phyloP scores from a whole-genome alignment of 1,140 invertebrate species.

The Leptestheria dahalacensis region DNA sequence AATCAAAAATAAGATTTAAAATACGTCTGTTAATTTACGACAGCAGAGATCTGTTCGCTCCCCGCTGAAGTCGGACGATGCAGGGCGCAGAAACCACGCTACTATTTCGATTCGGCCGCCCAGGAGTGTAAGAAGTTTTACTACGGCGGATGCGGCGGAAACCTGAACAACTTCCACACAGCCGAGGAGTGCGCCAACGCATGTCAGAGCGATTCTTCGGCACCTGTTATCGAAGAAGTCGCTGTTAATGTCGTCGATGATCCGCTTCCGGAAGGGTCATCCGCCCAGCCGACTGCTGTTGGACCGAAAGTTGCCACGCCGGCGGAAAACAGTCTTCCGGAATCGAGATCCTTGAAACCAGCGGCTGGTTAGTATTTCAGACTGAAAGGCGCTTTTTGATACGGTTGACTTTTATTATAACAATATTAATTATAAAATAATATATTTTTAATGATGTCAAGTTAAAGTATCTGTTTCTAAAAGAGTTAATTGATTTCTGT shows the following conservation, averaged over 20 bases:
- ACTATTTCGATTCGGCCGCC: conserved; percentile 33
- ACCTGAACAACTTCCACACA: conserved; percentile 36
- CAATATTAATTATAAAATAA: too few relatives aligned
- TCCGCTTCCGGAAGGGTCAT: neutral
- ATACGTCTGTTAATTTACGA: neutral
- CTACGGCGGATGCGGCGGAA: conserved; percentile 40
- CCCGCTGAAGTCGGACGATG: conserved; percentile 8
- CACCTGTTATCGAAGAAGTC: neutral
- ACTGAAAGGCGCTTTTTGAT: too few relatives aligned
- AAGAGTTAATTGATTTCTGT: neutral
- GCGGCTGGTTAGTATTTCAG: too few relatives aligned
- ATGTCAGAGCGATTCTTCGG: conserved; percentile 17
- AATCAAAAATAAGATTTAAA: neutral
- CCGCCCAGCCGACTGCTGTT: neutral
- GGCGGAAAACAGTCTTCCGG: too few relatives aligned
- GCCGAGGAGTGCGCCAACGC: conserved; percentile 27
- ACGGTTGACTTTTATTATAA: too few relatives aligned
- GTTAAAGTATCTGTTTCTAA: too few relatives aligned
- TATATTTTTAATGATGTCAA: too few relatives aligned
- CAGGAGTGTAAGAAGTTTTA: conserved; percentile 34
- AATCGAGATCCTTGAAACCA: too few relatives aligned
- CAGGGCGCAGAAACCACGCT: conserved; percentile 28
- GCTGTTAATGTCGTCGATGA: neutral
- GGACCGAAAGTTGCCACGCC: too few relatives aligned
- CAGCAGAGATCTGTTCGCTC: neutral